A percentile compares a stretch with the other conserved stretches of the same genome.
Evolutionary conservation across 2,797 vertebrate genomes (phyloP).

Genomic region (Enteromius treurensis): DNA sequence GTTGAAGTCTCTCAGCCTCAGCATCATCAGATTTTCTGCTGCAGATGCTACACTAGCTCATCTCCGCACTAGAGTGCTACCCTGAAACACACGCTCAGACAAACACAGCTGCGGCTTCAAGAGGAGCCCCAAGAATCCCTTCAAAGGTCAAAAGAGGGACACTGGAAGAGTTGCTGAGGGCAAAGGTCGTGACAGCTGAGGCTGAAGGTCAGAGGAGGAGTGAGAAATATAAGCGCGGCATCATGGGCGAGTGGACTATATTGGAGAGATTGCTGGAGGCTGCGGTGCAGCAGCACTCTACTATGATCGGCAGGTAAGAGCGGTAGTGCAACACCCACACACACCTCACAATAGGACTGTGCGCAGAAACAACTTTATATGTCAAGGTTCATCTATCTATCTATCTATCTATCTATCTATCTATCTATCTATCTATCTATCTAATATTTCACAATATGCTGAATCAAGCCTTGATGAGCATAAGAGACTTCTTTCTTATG

Average conservation of each 20-base stretch:
- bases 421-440: neutral
- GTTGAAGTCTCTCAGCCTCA: constrained; percentile 62
- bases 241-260: constrained; percentile 87
- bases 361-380: neutral
- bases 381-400: no score
- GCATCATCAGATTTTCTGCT: constrained; percentile 54
- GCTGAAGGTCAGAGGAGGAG: constrained; percentile 29
- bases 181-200: constrained; percentile 17
- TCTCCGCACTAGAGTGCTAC: constrained; percentile 42
- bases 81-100: constrained; percentile 30
- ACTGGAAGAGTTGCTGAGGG: constrained; percentile 44
- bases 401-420: no score
- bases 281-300: constrained; percentile 91
- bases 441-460: neutral
- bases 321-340: constrained; percentile 28
- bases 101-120: constrained; percentile 43
- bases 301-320: constrained; percentile 88
- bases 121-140: constrained; percentile 40
- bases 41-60: constrained; percentile 45
- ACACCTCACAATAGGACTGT: neutral
- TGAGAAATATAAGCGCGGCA: constrained; percentile 37
- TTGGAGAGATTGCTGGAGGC: constrained; percentile 90
- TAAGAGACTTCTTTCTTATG: neutral
- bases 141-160: constrained; percentile 50
- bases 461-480: neutral